Base-by-base conservation (phyloP, 1,140 invertebrate genomes). In the Mylabris phalerata region DNA sequence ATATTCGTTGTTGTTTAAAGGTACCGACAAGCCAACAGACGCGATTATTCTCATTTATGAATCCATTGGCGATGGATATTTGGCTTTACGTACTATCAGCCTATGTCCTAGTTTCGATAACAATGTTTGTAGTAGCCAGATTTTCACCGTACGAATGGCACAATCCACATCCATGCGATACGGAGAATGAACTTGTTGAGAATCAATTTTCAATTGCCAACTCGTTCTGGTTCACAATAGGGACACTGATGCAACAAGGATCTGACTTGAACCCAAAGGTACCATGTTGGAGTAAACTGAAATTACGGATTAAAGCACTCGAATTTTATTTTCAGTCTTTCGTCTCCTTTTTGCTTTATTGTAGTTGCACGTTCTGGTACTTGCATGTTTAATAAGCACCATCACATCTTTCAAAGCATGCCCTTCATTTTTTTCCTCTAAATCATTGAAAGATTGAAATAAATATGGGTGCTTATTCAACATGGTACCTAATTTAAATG, bases 181-280 rank as follows among this genome's bases (percentile, higher is more conserved):
- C 79, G 6, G 80, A 82, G 11, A 77, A 79, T 55, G 79, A 81
- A 49, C 68, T 79, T 2, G 74, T 81, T 46, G 93, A 96, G 70
- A 98, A 97, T 73, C 93, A 96, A 77, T 98, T 98, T 76, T 93
- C 87, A 50, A 75, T 92, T 57, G 80, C 83, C 67, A 92, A 92
- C 77, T 87, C 86, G 77, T 89, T 94, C 75, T 94, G 90, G 91
- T 94, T 94, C 76, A 89, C 90, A 9, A 88, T 96, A 62, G 93
- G 93, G 49, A 93, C 91, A 7, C 83, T 96, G 61, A 95, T 95
- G 92, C 92, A 95, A 75, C 93, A 95, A 80, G 93, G 91, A 62
- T 91, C 88, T 61, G 89, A 92, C 73, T 79, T 93, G 61, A 89
- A 90, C 74, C 92, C 92, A 49, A 87, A 89, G 87, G 83, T 85